A percentile compares a stretch with the other conserved stretches of the same genome.
Conservation (phyloP, 2,113 vertebrate species). For the Dromiciops gliroides region DNA sequence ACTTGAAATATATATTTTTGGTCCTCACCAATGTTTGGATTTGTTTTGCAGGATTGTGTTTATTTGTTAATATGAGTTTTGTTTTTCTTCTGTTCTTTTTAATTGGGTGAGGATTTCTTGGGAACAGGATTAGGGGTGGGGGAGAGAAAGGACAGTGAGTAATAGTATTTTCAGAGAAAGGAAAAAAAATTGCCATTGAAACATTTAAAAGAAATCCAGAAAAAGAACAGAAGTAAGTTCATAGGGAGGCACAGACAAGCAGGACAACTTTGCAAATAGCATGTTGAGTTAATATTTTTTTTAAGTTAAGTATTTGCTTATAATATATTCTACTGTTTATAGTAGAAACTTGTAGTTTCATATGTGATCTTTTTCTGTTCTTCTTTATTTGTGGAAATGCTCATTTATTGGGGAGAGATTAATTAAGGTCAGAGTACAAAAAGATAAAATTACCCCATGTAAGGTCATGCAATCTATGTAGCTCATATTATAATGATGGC, state of each 20-base stretch:
- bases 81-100: not conserved
- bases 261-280: not conserved
- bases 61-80: not conserved
- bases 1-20: not conserved
- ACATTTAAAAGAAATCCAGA: not conserved
- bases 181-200: not conserved
- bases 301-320: not conserved
- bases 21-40: not conserved
- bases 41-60: not conserved
- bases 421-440: not conserved
- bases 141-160: not conserved
- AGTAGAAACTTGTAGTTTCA: not conserved
- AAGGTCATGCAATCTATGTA: not conserved
- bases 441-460: not conserved
- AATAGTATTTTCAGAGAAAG: not conserved
- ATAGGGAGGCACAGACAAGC: not conserved
- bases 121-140: not conserved
- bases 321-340: not conserved
- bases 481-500: not conserved
- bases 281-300: not conserved
- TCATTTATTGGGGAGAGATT: not conserved
- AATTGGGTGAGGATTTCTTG: not conserved
- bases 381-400: not conserved
- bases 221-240: not conserved
- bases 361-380: not conserved